phyloP scores from a whole-genome alignment of 2,797 vertebrate species.

The Pachyuromys duprasi region DNA sequence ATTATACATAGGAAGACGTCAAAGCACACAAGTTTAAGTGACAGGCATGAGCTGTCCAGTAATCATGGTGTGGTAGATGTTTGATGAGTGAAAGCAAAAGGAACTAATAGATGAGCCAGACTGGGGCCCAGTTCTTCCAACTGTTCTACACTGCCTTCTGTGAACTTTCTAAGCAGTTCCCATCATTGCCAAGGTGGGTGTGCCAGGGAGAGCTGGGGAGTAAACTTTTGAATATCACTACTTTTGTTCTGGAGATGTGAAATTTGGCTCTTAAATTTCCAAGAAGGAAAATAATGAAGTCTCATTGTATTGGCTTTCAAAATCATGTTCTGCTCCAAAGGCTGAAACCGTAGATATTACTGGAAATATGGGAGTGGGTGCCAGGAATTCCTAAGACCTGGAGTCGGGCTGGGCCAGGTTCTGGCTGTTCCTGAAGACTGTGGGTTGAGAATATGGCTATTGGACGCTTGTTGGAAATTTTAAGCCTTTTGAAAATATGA shows the following conservation, averaged over 20 bases:
- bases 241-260: constrained; percentile 72
- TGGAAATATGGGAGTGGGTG: constrained; percentile 69
- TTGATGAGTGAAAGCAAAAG: background rate
- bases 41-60: background rate
- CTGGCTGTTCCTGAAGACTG: background rate
- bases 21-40: background rate
- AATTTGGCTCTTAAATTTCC: constrained; percentile 71
- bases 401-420: constrained; percentile 46
- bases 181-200: background rate
- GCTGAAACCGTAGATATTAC: constrained; percentile 78
- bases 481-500: constrained; percentile 66
- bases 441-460: constrained; percentile 71
- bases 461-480: constrained; percentile 67
- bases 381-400: constrained; percentile 74
- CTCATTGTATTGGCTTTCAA: constrained; percentile 77
- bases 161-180: background rate
- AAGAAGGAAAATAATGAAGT: constrained; percentile 76
- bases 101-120: background rate
- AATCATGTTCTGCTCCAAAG: constrained; percentile 70
- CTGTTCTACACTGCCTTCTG: too few species aligned
- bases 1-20: background rate
- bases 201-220: background rate
- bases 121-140: background rate
- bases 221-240: constrained; percentile 35
- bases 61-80: background rate